Evolutionary conservation across 2,797 vertebrate genomes (phyloP).

Genomic region (Paratrypauchen microcephalus): DNA sequence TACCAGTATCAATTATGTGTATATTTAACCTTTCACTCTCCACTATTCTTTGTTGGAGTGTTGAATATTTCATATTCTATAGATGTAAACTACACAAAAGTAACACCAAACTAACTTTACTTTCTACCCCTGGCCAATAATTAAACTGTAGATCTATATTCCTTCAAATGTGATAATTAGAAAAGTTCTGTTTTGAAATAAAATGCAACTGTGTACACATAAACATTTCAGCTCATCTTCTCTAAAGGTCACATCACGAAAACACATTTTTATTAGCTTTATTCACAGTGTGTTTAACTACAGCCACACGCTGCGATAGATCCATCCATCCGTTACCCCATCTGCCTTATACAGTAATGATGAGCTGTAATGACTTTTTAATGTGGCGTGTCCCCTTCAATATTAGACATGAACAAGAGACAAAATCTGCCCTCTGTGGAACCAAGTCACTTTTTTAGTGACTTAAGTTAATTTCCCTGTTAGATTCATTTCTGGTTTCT

Average conservation of each 20-base stretch:
- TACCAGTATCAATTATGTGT: background rate
- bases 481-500: constrained; percentile 1
- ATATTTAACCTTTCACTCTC: background rate
- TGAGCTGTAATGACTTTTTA: constrained; percentile 68
- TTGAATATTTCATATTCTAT: too few species aligned
- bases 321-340: constrained; percentile 63
- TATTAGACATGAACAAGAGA: constrained; percentile 42
- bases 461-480: background rate
- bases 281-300: constrained; percentile 39
- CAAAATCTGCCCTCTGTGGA: constrained; percentile 27
- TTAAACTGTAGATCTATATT: too few species aligned
- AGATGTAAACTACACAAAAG: too few species aligned
- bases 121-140: too few species aligned
- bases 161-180: background rate
- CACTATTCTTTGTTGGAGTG: too few species aligned
- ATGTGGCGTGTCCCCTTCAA: constrained; percentile 42
- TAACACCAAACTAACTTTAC: too few species aligned
- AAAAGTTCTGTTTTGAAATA: background rate
- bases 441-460: constrained; percentile 23
- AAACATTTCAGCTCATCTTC: constrained; percentile 5
- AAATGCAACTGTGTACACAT: background rate
- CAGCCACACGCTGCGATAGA: constrained; percentile 41
- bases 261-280: background rate
- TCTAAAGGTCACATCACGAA: constrained; percentile 17
- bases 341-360: constrained; percentile 61